These are phyloP conservation scores for Aix galericulata DNA, from an alignment of 2,113 vertebrate species.

Conservation along the genomic window DNA sequence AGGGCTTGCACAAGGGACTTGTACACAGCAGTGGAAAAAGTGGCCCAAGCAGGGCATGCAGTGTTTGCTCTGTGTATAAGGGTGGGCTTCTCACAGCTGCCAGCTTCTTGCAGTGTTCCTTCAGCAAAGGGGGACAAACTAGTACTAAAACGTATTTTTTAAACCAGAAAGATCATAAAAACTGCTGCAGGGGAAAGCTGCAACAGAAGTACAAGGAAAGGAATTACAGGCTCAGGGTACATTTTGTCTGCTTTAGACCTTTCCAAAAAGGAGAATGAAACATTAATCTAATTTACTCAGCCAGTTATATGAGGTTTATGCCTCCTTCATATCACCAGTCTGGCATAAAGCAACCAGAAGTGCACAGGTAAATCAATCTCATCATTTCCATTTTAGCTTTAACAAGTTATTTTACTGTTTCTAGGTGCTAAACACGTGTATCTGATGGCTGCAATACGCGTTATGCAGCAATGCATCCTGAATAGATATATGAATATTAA, in stretches of 20 bases:
- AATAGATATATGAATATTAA: constrained; percentile 67
- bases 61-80: accelerated
- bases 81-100: background rate
- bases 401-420: constrained; percentile 67
- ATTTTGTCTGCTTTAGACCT: constrained; percentile 47
- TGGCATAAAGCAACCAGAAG: constrained; percentile 39
- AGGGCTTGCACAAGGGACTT: background rate
- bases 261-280: constrained; percentile 33
- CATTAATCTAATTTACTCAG: constrained; percentile 56
- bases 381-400: constrained; percentile 61
- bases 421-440: constrained; percentile 53
- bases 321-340: constrained; percentile 25
- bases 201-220: background rate
- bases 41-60: background rate
- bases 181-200: background rate
- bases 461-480: constrained; percentile 54
- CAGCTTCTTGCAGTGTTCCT: background rate
- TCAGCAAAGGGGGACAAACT: background rate
- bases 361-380: constrained; percentile 36
- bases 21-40: background rate
- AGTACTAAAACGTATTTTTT: background rate
- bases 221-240: constrained; percentile 9
- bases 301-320: constrained; percentile 39
- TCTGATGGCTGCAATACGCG: constrained; percentile 62
- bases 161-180: background rate